phyloP scores from a whole-genome alignment of 2,888 invertebrate genomes.

The Habrosyne pyritoides region DNA sequence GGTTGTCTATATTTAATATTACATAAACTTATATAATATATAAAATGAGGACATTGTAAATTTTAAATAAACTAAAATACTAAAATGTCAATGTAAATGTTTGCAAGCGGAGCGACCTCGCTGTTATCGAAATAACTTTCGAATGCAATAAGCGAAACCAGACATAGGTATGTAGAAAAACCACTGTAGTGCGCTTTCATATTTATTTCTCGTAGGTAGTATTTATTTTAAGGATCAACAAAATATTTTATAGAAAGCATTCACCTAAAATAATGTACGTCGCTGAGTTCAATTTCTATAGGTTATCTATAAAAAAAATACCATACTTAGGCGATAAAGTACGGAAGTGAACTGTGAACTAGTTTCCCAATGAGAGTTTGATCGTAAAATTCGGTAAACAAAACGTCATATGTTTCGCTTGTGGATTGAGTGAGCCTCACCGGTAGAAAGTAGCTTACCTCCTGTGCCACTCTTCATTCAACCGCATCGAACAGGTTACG shows the following conservation, averaged over 20 bases:
- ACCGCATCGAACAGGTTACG: slow-evolving; percentile 74
- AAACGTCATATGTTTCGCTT: slow-evolving; percentile 55
- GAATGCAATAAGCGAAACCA: slow-evolving; percentile 10
- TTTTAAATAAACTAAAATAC: neutral
- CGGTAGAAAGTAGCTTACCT: slow-evolving; percentile 81
- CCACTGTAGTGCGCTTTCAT: neutral
- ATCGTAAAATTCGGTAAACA: slow-evolving; percentile 53
- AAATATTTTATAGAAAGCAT: neutral
- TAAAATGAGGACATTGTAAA: neutral
- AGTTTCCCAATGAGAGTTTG: slow-evolving; percentile 21
- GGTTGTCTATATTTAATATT: neutral
- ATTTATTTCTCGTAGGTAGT: slow-evolving; percentile 5
- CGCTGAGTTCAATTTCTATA: too few species aligned
- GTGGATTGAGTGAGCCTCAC: slow-evolving; percentile 40
- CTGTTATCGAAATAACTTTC: slow-evolving; percentile 7
- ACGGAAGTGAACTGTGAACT: slow-evolving; percentile 15
- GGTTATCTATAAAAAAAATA: too few species aligned
- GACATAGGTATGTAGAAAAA: neutral
- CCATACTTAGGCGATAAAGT: neutral
- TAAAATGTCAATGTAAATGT: neutral
- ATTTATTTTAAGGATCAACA: neutral
- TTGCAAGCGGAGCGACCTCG: slow-evolving; percentile 4
- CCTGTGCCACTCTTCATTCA: slow-evolving; percentile 80
- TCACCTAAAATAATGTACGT: too few species aligned
- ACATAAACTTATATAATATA: too few species aligned